Evolutionary conservation across 2,888 invertebrate genomes (phyloP), one percentile per base, ranked within the genome.

Genomic region (Acanthosepion pharaonis): DNA sequence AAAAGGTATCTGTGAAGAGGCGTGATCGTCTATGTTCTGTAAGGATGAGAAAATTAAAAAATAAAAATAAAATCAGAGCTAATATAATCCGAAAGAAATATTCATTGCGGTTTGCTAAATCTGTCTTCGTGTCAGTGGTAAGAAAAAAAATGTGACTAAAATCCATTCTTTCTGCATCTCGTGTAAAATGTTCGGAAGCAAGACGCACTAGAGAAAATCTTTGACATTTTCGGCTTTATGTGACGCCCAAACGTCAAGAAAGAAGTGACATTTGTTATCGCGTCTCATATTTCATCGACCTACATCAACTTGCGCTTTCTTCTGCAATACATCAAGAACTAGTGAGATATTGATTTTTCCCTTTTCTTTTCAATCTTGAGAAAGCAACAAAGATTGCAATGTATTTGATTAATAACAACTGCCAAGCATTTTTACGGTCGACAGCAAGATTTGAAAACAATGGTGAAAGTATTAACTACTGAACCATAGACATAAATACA

Each of bases 231-330:
- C 33, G 33, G 78, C 78, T 78, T 78, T n/a, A 78, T 33, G n/a
- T 78, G n/a, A 78, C 33, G n/a, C 78, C n/a, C 78, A 78, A 78
- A 78, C n/a, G n/a, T 78, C 78, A 78, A 33, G n/a, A 78, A 78
- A n/a, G 78, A n/a, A n/a, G n/a, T n/a, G n/a, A 78, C 78, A 78
- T 78, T n/a, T 78, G 78, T 78, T 78, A 78, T 78, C 78, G 78
- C n/a, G 33, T 78, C 78, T n/a, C 78, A n/a, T 78, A n/a, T 78
- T 78, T 78, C 33, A 78, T 78, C 78, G 78, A 78, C 78, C 78
- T 78, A 33, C 15, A 15, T 78, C 78, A n/a, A 78, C 78, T 33
- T 15, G n/a, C 78, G 78, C n/a, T 78, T 78, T 78, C 78, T n/a
- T 78, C n/a, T 78, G 78, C 78, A n/a, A 33, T 78, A 78, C 78